A percentile compares a stretch with the other conserved stretches of the same genome.
Evolutionary conservation across 2,797 vertebrate genomes (phyloP).

Genomic region (Pseudochirops corinnae): DNA sequence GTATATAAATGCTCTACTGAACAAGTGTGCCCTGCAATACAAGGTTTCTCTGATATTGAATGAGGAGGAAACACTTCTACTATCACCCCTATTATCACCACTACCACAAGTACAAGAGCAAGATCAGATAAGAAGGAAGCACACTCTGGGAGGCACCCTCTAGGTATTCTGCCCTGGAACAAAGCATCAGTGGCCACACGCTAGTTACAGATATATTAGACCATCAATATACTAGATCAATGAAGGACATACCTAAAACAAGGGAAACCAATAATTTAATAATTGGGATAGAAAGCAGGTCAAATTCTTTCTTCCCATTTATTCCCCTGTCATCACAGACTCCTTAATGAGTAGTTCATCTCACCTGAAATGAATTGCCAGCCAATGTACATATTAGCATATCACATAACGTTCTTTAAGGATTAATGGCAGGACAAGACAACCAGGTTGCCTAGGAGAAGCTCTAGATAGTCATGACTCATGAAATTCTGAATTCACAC

Average conservation of each 20-base stretch:
- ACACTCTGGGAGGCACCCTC: not conserved
- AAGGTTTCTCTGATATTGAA: not conserved
- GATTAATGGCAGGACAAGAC: not conserved
- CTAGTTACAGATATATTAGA: not conserved
- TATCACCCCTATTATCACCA: not conserved
- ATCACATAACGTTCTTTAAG: conserved; percentile 1
- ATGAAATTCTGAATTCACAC: not conserved
- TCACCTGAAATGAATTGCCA: conserved; percentile 1
- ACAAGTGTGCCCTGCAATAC: not conserved
- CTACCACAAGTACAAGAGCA: not conserved
- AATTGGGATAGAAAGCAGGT: conserved; percentile 41
- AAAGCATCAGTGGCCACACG: not conserved
- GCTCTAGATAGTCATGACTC: not conserved
- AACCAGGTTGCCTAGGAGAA: not conserved
- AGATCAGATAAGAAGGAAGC: not conserved
- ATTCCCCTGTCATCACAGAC: conserved; percentile 8
- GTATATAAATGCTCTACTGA: not conserved
- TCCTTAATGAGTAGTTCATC: conserved; percentile 25
- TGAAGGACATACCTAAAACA: not conserved
- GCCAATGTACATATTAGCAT: not conserved
- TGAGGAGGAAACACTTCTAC: not conserved
- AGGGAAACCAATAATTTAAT: conserved; percentile 17
- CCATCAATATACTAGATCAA: conserved; percentile 12
- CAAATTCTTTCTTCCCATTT: conserved; percentile 29
- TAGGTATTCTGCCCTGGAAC: no score